phyloP scores from a whole-genome alignment of 2,888 invertebrate species.

The Rambutsinella grinnellia region DNA sequence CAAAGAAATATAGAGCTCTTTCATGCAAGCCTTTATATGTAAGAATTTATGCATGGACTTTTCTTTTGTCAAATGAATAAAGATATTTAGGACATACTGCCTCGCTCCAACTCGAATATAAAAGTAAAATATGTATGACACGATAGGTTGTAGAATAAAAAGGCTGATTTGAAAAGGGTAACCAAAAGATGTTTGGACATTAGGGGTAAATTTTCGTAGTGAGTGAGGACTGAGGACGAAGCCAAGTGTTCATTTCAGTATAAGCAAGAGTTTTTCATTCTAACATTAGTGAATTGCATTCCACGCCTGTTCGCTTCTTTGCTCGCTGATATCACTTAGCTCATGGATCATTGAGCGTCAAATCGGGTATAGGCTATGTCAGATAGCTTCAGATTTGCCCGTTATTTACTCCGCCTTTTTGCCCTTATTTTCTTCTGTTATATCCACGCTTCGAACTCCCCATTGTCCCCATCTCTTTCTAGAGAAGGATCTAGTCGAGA shows the following conservation, averaged over 20 bases:
- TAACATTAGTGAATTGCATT: background rate
- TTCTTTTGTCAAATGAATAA: too few relatives aligned
- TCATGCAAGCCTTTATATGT: slow-evolving; percentile 15
- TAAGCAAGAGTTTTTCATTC: background rate
- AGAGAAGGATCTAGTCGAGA: background rate
- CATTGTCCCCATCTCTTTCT: slow-evolving; percentile 28
- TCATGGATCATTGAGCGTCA: slow-evolving; percentile 66
- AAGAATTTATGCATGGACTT: too few relatives aligned
- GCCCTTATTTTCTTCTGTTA: slow-evolving; percentile 40
- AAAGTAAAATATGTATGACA: slow-evolving; percentile 1
- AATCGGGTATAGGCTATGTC: slow-evolving; percentile 65
- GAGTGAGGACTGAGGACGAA: slow-evolving; percentile 2
- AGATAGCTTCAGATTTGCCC: slow-evolving; percentile 63
- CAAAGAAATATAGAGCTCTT: background rate
- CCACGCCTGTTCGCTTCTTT: slow-evolving; percentile 35
- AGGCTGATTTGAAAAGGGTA: background rate
- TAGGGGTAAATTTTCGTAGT: too few relatives aligned
- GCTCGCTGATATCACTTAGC: slow-evolving; percentile 58
- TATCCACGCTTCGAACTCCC: slow-evolving; percentile 8
- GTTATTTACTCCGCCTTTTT: slow-evolving; percentile 60
- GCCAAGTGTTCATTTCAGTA: background rate
- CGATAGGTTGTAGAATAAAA: slow-evolving; percentile 14
- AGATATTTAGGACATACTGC: background rate
- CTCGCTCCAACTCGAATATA: too few relatives aligned
- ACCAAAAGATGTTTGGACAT: background rate